Percentiles rank a stretch among this genome's conserved stretches.
These are phyloP conservation scores for Drosophila equinoxialis DNA, from an alignment of 1,140 invertebrate species.

Conservation along the genomic window DNA sequence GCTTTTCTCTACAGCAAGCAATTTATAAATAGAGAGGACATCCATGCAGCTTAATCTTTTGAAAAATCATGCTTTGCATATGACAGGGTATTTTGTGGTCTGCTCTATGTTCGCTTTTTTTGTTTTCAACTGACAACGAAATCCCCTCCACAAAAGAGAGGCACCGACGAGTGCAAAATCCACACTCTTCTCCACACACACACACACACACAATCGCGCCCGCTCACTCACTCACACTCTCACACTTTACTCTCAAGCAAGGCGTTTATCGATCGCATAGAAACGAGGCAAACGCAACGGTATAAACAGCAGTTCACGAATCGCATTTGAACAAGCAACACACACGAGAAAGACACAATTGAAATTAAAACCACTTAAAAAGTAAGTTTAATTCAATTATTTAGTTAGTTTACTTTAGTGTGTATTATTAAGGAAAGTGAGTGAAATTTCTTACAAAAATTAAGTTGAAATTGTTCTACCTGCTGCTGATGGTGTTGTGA, in stretches of 20 bases:
- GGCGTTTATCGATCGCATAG: slow-evolving; percentile 59
- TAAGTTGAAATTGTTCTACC: neutral
- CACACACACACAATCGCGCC: slow-evolving; percentile 36
- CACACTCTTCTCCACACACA: slow-evolving; percentile 35
- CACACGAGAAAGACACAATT: slow-evolving; percentile 37
- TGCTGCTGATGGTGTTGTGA: slow-evolving; percentile 9
- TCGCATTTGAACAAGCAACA: slow-evolving; percentile 64
- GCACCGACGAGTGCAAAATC: slow-evolving; percentile 74
- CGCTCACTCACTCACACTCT: slow-evolving; percentile 37
- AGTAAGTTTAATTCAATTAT: slow-evolving; percentile 34
- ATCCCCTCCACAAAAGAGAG: slow-evolving; percentile 42
- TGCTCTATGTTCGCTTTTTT: neutral
- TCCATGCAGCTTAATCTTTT: too few relatives aligned
- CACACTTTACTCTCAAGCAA: slow-evolving; percentile 20
- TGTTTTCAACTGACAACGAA: slow-evolving; percentile 54
- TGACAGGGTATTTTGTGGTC: neutral
- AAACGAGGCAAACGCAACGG: slow-evolving; percentile 72
- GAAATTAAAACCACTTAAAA: slow-evolving; percentile 31
- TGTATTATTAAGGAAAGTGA: neutral
- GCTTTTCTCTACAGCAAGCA: too few relatives aligned
- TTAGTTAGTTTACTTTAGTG: slow-evolving; percentile 16
- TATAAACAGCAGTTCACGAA: slow-evolving; percentile 81
- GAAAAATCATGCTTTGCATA: too few relatives aligned
- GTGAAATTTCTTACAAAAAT: neutral
- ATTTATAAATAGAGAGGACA: too few relatives aligned